These are phyloP conservation scores for Metallyticus violacea DNA, from an alignment of 2,888 invertebrate species.

Conservation along the genomic window DNA sequence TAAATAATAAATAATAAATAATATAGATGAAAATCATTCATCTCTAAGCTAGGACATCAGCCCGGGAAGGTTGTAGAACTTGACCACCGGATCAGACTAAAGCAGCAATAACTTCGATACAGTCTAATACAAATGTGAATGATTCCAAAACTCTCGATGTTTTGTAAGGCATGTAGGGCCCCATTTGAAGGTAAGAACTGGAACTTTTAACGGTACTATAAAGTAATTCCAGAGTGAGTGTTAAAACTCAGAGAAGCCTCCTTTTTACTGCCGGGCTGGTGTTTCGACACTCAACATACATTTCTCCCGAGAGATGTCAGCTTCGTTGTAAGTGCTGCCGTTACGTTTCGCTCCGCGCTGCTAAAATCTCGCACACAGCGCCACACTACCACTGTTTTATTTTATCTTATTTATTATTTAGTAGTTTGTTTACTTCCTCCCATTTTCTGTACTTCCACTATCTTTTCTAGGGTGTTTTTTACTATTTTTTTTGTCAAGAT, in stretches of 20 bases:
- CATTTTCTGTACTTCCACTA: too few species aligned
- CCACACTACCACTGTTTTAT: not conserved
- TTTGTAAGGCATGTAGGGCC: not conserved
- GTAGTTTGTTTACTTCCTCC: too few species aligned
- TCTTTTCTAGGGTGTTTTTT: too few species aligned
- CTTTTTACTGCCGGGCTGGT: too few species aligned
- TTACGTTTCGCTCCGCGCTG: not conserved
- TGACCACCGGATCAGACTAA: not conserved
- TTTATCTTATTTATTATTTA: too few species aligned
- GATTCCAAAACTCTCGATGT: too few species aligned
- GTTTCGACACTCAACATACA: not conserved
- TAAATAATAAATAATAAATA: too few species aligned
- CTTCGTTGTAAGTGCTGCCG: not conserved
- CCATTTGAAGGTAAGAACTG: not conserved
- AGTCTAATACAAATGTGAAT: not conserved
- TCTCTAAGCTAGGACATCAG: too few species aligned
- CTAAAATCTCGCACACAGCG: not conserved
- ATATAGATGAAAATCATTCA: too few species aligned
- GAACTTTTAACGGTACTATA: not conserved
- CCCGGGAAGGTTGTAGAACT: not conserved
- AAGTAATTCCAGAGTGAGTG: not conserved
- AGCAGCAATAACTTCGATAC: not conserved
- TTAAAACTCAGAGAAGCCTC: not conserved
- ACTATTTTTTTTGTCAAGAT: too few species aligned
- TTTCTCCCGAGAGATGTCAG: not conserved